Conservation (phyloP, 2,113 vertebrate species). For the Paramormyrops kingsleyae region DNA sequence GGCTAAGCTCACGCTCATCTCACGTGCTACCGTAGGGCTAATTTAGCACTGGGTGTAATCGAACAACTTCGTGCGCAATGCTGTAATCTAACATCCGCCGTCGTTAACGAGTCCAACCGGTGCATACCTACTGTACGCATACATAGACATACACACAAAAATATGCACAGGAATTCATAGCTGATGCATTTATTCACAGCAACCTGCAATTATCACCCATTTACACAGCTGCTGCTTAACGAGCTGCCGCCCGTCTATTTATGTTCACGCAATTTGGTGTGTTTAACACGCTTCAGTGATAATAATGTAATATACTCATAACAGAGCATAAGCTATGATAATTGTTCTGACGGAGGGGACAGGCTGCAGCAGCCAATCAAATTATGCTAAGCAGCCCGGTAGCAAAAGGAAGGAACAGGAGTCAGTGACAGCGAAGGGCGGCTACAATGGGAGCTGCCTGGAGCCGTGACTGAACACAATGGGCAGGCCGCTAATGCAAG, state of each 20-base stretch:
- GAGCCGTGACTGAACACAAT: neutral
- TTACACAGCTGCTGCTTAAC: neutral
- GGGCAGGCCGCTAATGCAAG: neutral
- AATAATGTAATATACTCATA: neutral
- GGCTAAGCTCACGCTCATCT: neutral
- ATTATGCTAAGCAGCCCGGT: conserved; percentile 6
- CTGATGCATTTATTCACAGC: neutral
- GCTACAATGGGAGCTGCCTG: neutral
- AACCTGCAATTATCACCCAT: neutral
- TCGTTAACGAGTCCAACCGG: neutral
- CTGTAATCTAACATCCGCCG: neutral
- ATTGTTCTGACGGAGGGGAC: neutral
- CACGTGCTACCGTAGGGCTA: neutral
- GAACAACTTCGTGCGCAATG: neutral
- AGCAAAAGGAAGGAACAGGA: neutral
- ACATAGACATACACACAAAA: neutral
- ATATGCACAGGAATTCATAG: neutral
- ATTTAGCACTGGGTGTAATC: neutral
- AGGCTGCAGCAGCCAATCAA: neutral
- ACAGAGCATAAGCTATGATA: neutral
- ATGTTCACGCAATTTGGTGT: neutral
- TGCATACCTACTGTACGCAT: neutral
- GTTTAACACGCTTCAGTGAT: neutral
- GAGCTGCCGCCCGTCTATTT: neutral
- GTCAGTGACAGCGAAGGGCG: neutral